Base-by-base conservation (phyloP, 2,113 vertebrate species). In the Salvelinus fontinalis region DNA sequence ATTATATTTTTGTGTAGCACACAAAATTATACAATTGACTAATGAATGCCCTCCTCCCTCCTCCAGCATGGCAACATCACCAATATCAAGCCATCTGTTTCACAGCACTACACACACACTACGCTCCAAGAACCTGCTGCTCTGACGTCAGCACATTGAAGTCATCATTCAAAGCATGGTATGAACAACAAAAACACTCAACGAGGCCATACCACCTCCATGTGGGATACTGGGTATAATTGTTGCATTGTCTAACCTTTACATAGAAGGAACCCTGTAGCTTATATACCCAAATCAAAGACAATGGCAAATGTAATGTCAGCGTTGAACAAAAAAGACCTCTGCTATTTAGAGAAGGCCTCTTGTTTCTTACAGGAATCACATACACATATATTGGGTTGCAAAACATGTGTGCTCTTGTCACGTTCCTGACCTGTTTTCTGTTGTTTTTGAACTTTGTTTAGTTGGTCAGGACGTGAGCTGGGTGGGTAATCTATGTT, bases 51-150 rank as follows among this genome's bases (percentile, higher is more conserved):
- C 59, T 62, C 67, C 31, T 34, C 16, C 65, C 27, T 29, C 26
- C 12, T 89, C 76, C 76, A 48, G 79, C 69, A 74, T 75, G 84
- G 81, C 77, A 81, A 81, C 31, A 71, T 77, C 75, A 71, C 78
- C 83, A 62, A 74, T 80, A 87, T 85, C 85, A 80, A 84, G 75
- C 93, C 92, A 93, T 93, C 92, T 93, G 92, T 84, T 91, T 84
- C 91, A 64, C 91, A 91, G 91, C 89, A 85, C 84, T 88, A 87
- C 85, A 78, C 85, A 81, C 73, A 77, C 78, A 20, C 49, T 70
- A 79, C 8, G 8, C 34, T 57, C 92, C 90, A 93, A 85, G 75
- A 86, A 65, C 79, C 82, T 59, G 76, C 89, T 77, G 82, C 84
- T 87, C 86, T 91, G 88, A 88, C 82, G 84, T 85, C 80, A 79